Conservation (phyloP, 1,140 invertebrate species). For the Drosophila simulans region DNA sequence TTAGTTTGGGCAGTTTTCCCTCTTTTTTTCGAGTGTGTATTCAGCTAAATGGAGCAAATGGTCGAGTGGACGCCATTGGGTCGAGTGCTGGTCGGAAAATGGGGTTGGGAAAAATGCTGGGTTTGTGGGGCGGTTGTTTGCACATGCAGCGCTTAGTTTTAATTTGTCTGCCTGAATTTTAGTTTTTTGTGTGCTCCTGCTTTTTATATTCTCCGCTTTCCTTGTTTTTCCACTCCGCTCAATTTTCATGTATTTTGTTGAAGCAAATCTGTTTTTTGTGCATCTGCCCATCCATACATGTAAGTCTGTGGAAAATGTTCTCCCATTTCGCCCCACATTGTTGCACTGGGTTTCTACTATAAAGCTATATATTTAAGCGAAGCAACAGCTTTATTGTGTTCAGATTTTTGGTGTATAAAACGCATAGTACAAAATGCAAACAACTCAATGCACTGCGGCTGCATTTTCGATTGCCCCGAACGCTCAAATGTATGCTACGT, state of each 20-base stretch:
- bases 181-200: constrained; percentile 28
- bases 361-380: constrained; percentile 27
- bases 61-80: constrained; percentile 77
- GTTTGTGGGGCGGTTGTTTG: constrained; percentile 57
- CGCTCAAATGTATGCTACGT: constrained; percentile 44
- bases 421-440: constrained; percentile 56
- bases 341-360: constrained; percentile 39
- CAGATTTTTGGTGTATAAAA: constrained; percentile 60
- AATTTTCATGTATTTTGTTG: constrained; percentile 58
- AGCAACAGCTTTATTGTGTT: constrained; percentile 67
- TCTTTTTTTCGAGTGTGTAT: constrained; percentile 39
- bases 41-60: constrained; percentile 78
- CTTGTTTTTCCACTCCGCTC: constrained; percentile 3
- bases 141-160: constrained; percentile 78
- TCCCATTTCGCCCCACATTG: constrained; percentile 56
- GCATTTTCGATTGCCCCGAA: constrained; percentile 60
- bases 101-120: neutral
- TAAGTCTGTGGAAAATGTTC: constrained; percentile 38
- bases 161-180: constrained; percentile 75
- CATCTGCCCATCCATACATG: constrained; percentile 29
- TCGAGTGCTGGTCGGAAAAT: constrained; percentile 47
- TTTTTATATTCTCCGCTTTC: constrained; percentile 30
- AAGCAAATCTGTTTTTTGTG: constrained; percentile 67
- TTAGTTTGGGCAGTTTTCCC: constrained; percentile 23
- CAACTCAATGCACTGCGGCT: constrained; percentile 62